Conservation (phyloP, 2,888 invertebrate genomes). For the Isoperla grammatica region DNA sequence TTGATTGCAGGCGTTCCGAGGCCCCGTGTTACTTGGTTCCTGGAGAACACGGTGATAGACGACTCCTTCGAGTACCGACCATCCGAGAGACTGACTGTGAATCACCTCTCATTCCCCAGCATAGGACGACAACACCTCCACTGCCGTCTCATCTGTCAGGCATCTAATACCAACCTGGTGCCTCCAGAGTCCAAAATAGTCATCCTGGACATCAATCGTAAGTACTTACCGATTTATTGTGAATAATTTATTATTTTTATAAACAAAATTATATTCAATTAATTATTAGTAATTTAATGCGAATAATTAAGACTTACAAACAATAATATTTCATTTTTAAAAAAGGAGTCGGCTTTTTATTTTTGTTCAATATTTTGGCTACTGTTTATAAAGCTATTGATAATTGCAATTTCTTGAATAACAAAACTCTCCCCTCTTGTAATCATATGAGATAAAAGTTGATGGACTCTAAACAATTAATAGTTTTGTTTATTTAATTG, state of each 20-base stretch:
- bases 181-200: conserved; percentile 71
- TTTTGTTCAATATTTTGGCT: too few species aligned
- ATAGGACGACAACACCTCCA: conserved; percentile 79
- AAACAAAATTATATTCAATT: too few species aligned
- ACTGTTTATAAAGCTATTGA: too few species aligned
- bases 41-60: conserved; percentile 78
- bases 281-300: too few species aligned
- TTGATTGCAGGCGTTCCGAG: conserved; percentile 47
- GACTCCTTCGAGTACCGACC: conserved; percentile 67
- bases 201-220: conserved; percentile 78
- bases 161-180: conserved; percentile 78
- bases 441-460: too few species aligned
- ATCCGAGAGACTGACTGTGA: conserved; percentile 65
- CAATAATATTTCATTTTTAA: too few species aligned
- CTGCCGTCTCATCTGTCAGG: conserved; percentile 78
- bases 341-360: too few species aligned
- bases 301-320: too few species aligned
- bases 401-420: too few species aligned
- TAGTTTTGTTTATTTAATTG: too few species aligned
- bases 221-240: conserved; percentile 46
- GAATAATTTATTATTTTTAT: neutral
- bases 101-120: conserved; percentile 72
- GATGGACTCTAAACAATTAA: too few species aligned
- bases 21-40: conserved; percentile 77
- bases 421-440: too few species aligned